These are phyloP conservation scores for Erebia palarica DNA, from an alignment of 2,888 invertebrate species.

Conservation along the genomic window DNA sequence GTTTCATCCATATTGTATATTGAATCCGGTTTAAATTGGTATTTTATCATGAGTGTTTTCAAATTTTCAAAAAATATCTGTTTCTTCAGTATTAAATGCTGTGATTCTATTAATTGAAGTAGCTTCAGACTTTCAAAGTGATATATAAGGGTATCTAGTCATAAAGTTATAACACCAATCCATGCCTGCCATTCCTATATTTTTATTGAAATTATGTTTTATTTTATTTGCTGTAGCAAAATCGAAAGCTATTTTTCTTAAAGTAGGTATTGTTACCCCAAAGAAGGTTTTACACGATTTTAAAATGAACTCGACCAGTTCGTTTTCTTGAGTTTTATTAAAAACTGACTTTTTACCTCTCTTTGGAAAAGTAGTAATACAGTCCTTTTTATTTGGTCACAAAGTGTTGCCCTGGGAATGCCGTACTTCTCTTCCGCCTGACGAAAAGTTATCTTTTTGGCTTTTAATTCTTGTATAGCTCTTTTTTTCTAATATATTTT, in stretches of 20 bases:
- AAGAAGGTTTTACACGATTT: no score
- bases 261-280: no score
- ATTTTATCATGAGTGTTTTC: constrained; percentile 1
- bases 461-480: constrained; percentile 38
- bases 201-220: no score
- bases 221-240: no score
- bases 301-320: no score
- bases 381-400: no score
- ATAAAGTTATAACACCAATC: constrained; percentile 42
- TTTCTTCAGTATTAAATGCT: constrained; percentile 17
- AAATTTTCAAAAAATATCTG: constrained; percentile 29
- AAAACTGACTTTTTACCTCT: no score
- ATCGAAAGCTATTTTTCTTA: no score
- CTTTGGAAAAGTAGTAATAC: no score
- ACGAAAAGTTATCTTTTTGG: constrained; percentile 20
- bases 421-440: not conserved
- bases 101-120: constrained; percentile 37
- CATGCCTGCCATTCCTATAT: constrained; percentile 37
- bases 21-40: not conserved
- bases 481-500: constrained; percentile 34
- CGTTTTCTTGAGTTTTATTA: no score
- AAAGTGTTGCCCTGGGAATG: not conserved
- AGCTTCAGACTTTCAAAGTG: constrained; percentile 39
- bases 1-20: constrained; percentile 40
- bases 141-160: constrained; percentile 37